Evolutionary conservation across 2,113 vertebrate species (phyloP), one percentile per base, ranked within the genome.

Genomic region (Leucosticte australis): DNA sequence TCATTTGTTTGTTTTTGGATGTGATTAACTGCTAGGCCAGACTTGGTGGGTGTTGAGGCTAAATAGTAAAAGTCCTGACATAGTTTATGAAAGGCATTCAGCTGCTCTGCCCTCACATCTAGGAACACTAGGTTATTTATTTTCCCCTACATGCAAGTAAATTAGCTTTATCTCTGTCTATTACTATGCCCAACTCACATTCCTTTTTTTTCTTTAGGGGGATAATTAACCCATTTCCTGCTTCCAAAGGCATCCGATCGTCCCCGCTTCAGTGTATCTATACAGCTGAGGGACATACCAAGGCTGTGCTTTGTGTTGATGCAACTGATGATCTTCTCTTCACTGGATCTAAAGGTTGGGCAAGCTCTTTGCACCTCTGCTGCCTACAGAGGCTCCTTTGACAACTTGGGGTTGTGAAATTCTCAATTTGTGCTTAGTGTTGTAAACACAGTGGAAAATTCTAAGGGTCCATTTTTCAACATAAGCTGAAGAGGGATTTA

Each of bases 321-420:
- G 98, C 98, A 84, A 99, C 99, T 3, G 99, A 99, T 57, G 99
- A 99, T 95, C 98, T 99, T 67, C 99, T 99, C 50, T 99, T 99
- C 94, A 99, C 99, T 16, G 99, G 99, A 68, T 99, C 99, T 50
- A 99, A 99, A 98, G 99, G 99, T 99, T 84, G 88, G 95, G 31
- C 69, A 74, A 84, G 24, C 60, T 89, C 49, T 65, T 10, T 42
- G 24, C 23, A 33, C 52, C 41, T n/a, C 31, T 77, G 35, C 52
- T 86, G 65, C 55, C 60, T 93, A 9, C 37, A 78, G 59, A 94
- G 57, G 55, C 41, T 81, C 39, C 42, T 84, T 70, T 84, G 73
- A 68, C 23, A 62, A 2, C 39, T 11, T 18, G 9, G 49, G 14
- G 7, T 52, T 78, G 44, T 71, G 28, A 89, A 79, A 73, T 85